Base-by-base conservation (phyloP, 2,113 vertebrate species). In the Platysternon megacephalum region DNA sequence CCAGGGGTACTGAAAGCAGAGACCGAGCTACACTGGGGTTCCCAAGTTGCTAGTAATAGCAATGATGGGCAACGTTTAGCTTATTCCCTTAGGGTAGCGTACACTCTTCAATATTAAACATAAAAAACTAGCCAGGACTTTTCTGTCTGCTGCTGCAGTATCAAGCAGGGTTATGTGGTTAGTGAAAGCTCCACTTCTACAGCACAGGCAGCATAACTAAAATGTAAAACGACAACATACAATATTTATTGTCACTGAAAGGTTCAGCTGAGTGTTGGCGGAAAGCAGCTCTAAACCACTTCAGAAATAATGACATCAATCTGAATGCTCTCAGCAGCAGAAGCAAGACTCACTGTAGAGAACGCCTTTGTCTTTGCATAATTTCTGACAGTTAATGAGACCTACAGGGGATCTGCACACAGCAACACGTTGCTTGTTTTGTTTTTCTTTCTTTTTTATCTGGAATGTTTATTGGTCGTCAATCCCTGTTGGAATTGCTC, bases 361-460 rank as follows among this genome's bases (percentile, higher is more conserved):
- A 93, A 86, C 51, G 11, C 87, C 91, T 86, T 48, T 87, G 35
- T 78, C 87, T 94, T 86, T 87, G 56, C 65, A 82, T 96, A 96
- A 95, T 97, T 94, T 95, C 65, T 88, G 94, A 61, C 80, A 91
- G 94, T 65, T 97, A 97, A 97, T 96, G 91, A 97, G 96, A 94
- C 81, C 96, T 86, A 94, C 49, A 29, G 96, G 94, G 97, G 95
- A 93, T 95, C 88, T 53, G 49, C 74, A 44, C 5, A 84, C 80
- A 92, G 81, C 51, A 95, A 86, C 93, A 93, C 86, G 35, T 48
- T 86, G 90, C 81, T 95, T 94, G 55, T 80, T 97, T 95, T 87
- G 39, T 17, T 32, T 95, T 95, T 86, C 87, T 95, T 91, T 72
- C 88, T 91, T 93, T 95, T 49, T 86, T 79, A 82, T 88, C 83